Evolutionary conservation across 1,140 invertebrate species (phyloP), one percentile per base, ranked within the genome.

Genomic region (Diprion similis): DNA sequence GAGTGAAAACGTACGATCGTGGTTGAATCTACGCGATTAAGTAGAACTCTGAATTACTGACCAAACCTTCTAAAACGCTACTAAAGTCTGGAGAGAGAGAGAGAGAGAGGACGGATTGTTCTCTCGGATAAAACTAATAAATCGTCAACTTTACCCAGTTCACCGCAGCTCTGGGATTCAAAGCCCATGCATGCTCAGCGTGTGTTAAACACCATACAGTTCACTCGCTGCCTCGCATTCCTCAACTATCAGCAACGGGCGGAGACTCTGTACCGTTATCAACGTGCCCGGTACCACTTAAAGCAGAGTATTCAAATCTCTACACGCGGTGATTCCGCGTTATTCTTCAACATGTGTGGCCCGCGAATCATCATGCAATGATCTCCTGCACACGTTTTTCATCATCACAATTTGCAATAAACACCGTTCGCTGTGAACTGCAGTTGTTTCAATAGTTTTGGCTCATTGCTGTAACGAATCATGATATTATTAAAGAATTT

Each of bases 21-120:
- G 51, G 51, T 59, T 13, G 51, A 17, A 59, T 59, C 51, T 59
- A 59, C 51, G 24, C 24, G 51, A 59, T 59, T 59, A 59, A 59
- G 51, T 59, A 59, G 51, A 59, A 59, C 51, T 59, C 51, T 59
- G 51, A 59, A 59, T 59, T 59, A 59, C n/a, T 13, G 51, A 17
- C n/a, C n/a, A 59, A 59, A 9, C 11, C 51, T 17, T 59, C 51
- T 13, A 15, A 15, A 37, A 15, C n/a, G 11, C 51, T 8, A 17
- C n/a, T 59, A 6, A 17, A 37, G 51, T 59, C 51, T 17, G n/a
- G 24, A 37, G 6, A 37, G 24, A 59, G 11, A 9, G 24, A 37
- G 6, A 37, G 24, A 59, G 11, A 9, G 51, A 37, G 24, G 51
- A 59, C 51, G 51, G n/a, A 59, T 59, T 59, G 51, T 59, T 59